Percentiles rank a stretch among this genome's conserved stretches.
Conservation (phyloP, 1,140 invertebrate genomes). For the Anastrepha ludens region DNA sequence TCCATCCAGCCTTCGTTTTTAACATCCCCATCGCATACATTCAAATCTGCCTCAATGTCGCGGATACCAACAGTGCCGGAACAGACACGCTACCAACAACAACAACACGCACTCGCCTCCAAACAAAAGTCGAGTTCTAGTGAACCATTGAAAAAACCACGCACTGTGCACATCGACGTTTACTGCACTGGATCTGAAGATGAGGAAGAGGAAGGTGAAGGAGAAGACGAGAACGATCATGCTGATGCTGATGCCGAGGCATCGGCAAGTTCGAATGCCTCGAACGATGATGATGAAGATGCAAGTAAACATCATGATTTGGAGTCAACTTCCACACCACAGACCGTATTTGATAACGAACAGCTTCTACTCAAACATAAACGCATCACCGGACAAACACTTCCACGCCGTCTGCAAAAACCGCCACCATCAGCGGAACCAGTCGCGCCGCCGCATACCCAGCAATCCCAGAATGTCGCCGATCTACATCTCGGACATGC, state of each 20-base stretch:
- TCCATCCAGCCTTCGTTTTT: slow-evolving; percentile 60
- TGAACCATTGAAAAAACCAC: slow-evolving; percentile 77
- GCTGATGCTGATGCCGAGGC: slow-evolving; percentile 79
- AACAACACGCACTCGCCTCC: slow-evolving; percentile 11
- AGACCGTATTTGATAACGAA: slow-evolving; percentile 80
- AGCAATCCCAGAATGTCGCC: slow-evolving; percentile 30
- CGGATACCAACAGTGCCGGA: slow-evolving; percentile 63
- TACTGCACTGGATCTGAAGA: slow-evolving; percentile 84
- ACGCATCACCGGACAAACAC: slow-evolving; percentile 70
- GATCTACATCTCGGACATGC: slow-evolving; percentile 65
- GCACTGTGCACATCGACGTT: slow-evolving; percentile 86
- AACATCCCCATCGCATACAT: slow-evolving; percentile 63
- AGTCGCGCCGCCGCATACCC: background rate
- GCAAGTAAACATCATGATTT: slow-evolving; percentile 64
- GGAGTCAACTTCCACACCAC: slow-evolving; percentile 76
- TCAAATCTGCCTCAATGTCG: slow-evolving; percentile 70
- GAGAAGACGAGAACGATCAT: slow-evolving; percentile 76
- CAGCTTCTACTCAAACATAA: slow-evolving; percentile 79
- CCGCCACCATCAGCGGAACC: slow-evolving; percentile 42
- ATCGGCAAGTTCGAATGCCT: slow-evolving; percentile 67
- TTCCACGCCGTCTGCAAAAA: slow-evolving; percentile 74
- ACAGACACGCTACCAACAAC: background rate
- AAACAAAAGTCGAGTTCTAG: slow-evolving; percentile 56
- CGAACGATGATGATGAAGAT: slow-evolving; percentile 59
- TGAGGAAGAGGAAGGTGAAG: slow-evolving; percentile 78